Base-by-base conservation (phyloP, 2,888 invertebrate genomes). In the Ametastegia equiseti region DNA sequence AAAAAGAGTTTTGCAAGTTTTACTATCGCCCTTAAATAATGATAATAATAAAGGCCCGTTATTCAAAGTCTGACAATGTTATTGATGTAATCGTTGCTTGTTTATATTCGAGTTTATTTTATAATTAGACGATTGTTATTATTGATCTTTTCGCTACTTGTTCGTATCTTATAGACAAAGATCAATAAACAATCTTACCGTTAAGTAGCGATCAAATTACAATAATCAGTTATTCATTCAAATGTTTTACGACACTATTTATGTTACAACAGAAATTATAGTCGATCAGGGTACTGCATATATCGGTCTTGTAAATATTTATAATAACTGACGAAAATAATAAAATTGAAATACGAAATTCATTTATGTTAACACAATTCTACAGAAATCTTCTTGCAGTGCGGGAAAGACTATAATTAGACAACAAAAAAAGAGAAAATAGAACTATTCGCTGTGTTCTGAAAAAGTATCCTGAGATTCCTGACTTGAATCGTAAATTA, bases 1-100 rank as follows among this genome's bases (percentile, higher is more conserved):
- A 33, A 19, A 30, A 7, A 50, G 15, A 30, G 9, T 30, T 73
- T 57, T 39, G 19, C 57, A 23, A 23, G 9, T 57, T 77, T 54
- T 19, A 77, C 39, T 57, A 39, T 77, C 19, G 19, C 23, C 33
- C 23, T 4, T 19, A 36, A 75, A 77, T 57, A 57, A 54, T 30
- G n/a, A n/a, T n/a, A n/a, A n/a, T n/a, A n/a, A n/a, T n/a, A n/a
- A n/a, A n/a, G 33, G 57, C 73, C 57, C 15, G 57, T 57, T 57
- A 23, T 77, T 57, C 2, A 23, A 77, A 77, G 57, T 77, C 77
- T 77, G 77, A 77, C 50, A 77, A 54, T 57, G 23, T 77, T 77
- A 36, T n/a, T n/a, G n/a, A n/a, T n/a, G 15, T 57, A 57, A 39
- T 57, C 45, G 30, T 77, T 57, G 36, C 42, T 57, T 54, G 19